These are phyloP conservation scores for Melanostoma mellinum DNA, from an alignment of 2,888 invertebrate genomes.

Conservation along the genomic window DNA sequence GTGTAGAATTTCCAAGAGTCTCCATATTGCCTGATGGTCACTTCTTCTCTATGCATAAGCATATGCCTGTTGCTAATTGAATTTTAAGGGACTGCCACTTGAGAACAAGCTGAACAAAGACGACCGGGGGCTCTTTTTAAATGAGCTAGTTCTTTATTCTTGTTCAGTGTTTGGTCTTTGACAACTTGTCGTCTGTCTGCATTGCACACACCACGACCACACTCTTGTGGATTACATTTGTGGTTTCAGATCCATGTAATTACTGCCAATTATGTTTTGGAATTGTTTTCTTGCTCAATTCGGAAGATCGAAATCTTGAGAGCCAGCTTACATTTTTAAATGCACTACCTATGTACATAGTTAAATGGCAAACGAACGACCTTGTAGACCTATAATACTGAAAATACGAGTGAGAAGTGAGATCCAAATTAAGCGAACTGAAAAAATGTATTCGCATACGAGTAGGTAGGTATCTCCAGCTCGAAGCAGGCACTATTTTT, in stretches of 20 bases:
- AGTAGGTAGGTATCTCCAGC: background rate
- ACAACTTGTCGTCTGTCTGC: conserved; percentile 47
- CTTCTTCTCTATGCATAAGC: background rate
- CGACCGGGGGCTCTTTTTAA: conserved; percentile 15
- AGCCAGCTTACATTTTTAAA: conserved; percentile 46
- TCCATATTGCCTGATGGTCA: conserved; percentile 14
- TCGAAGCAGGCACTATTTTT: conserved; percentile 23
- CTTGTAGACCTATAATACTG: conserved; percentile 33
- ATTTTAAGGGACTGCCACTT: conserved; percentile 52
- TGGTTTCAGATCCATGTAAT: conserved; percentile 33
- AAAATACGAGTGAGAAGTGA: conserved; percentile 16
- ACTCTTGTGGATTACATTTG: conserved; percentile 10
- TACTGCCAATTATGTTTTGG: conserved; percentile 57
- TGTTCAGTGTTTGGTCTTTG: conserved; percentile 5
- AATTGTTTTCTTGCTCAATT: conserved; percentile 24
- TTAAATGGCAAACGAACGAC: conserved; percentile 56
- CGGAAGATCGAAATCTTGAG: conserved; percentile 32
- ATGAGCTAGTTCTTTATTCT: background rate
- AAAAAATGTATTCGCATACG: background rate
- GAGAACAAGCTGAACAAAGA: conserved; percentile 35
- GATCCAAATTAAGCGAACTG: conserved; percentile 49
- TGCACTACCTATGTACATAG: conserved; percentile 26
- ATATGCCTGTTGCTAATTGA: conserved; percentile 40
- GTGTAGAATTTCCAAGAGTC: conserved; percentile 51
- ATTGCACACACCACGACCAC: conserved; percentile 10